phyloP scores from a whole-genome alignment of 2,888 invertebrate species.

The Drosophila bunnanda region DNA sequence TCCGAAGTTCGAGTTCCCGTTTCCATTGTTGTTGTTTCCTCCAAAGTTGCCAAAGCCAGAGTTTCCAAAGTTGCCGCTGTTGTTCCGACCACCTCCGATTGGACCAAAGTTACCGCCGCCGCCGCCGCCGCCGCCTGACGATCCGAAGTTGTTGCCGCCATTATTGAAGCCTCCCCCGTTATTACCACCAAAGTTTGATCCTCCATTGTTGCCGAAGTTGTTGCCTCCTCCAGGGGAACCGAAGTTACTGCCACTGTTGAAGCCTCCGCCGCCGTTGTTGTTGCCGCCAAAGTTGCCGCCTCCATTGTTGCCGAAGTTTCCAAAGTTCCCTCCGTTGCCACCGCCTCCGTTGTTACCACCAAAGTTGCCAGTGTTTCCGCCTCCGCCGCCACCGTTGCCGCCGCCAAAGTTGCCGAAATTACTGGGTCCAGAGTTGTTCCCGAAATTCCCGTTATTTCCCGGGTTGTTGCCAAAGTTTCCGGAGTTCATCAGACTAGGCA shows the following conservation, averaged over 20 bases:
- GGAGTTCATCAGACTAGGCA: constrained; percentile 78
- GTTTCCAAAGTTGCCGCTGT: constrained; percentile 49
- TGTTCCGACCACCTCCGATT: constrained; percentile 68
- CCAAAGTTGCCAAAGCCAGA: constrained; percentile 47
- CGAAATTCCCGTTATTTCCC: constrained; percentile 60
- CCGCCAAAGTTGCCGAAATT: constrained; percentile 72
- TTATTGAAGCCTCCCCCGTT: constrained; percentile 65
- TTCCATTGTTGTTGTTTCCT: constrained; percentile 66
- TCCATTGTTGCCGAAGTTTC: constrained; percentile 55
- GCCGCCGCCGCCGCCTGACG: constrained; percentile 54
- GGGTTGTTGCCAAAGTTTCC: constrained; percentile 79
- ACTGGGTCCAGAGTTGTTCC: constrained; percentile 68
- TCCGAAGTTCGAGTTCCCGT: constrained; percentile 47
- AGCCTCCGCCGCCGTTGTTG: constrained; percentile 58
- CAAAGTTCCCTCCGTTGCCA: constrained; percentile 62
- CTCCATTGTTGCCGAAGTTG: constrained; percentile 55
- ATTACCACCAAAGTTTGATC: constrained; percentile 45
- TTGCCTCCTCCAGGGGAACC: constrained; percentile 81
- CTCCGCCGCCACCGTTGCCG: constrained; percentile 64
- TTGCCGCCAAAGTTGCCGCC: constrained; percentile 50
- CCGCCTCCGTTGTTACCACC: constrained; percentile 58
- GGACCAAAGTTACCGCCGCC: constrained; percentile 61
- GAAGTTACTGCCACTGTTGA: constrained; percentile 54
- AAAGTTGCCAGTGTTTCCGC: constrained; percentile 63
- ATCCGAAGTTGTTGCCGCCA: constrained; percentile 46